Percentiles rank a stretch among this genome's conserved stretches.
Evolutionary conservation across 2,888 invertebrate genomes (phyloP).

Genomic region (Drosophila barbarae): DNA sequence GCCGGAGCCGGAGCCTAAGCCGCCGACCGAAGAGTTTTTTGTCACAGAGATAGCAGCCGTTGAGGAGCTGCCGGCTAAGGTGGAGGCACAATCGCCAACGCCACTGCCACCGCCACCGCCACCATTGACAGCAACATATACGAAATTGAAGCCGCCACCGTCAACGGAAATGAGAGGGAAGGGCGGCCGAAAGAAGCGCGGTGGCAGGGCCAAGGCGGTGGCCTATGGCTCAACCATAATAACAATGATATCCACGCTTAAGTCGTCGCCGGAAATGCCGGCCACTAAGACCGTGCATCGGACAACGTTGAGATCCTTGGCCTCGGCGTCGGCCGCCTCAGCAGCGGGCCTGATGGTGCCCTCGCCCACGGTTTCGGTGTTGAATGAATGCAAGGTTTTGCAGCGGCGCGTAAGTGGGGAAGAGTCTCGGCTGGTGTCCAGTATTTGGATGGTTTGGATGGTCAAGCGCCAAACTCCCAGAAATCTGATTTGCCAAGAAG

Average conservation of each 20-base stretch:
- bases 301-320: slow-evolving; percentile 59
- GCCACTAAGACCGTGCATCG: slow-evolving; percentile 58
- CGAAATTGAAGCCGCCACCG: not conserved
- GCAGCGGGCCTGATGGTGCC: slow-evolving; percentile 62
- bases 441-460: not conserved
- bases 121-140: not conserved
- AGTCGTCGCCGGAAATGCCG: slow-evolving; percentile 42
- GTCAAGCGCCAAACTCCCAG: not conserved
- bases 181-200: slow-evolving; percentile 23
- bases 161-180: not conserved
- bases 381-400: slow-evolving; percentile 84
- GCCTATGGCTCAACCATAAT: slow-evolving; percentile 55
- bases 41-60: not conserved
- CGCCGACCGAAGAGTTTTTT: not conserved
- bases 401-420: slow-evolving; percentile 90
- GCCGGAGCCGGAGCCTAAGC: not conserved
- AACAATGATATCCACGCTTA: slow-evolving; percentile 54
- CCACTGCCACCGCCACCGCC: not conserved
- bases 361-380: slow-evolving; percentile 69
- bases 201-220: slow-evolving; percentile 48
- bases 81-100: not conserved
- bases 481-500: not conserved
- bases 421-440: not conserved
- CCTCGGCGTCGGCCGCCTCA: slow-evolving; percentile 60
- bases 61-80: not conserved